Conservation (phyloP, 2,888 invertebrate species). For the Orthonychiurus folsomi region DNA sequence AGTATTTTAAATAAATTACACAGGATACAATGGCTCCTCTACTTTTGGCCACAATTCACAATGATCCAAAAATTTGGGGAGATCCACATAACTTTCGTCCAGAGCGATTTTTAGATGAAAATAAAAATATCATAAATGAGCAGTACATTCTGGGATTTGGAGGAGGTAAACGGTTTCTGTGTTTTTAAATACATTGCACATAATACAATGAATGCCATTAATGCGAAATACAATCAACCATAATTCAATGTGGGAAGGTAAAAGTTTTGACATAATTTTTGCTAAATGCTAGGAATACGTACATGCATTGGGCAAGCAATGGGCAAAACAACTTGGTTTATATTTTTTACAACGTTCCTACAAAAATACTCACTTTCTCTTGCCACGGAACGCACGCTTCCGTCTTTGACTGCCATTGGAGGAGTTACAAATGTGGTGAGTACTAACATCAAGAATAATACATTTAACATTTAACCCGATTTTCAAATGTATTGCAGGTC, state of each 20-base stretch:
- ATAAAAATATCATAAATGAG: conserved; percentile 6
- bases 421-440: neutral
- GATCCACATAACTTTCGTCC: conserved; percentile 10
- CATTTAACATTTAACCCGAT: too few species aligned
- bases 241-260: neutral
- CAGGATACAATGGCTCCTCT: conserved; percentile 3
- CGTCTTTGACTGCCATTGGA: neutral
- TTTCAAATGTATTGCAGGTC: too few species aligned
- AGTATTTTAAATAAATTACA: neutral
- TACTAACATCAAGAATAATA: too few species aligned
- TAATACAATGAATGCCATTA: too few species aligned
- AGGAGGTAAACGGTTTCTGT: too few species aligned
- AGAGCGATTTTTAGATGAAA: conserved; percentile 7
- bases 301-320: neutral
- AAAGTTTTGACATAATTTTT: conserved; percentile 5
- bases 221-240: neutral
- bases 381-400: neutral
- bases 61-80: conserved; percentile 5
- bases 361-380: neutral
- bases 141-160: conserved; percentile 8
- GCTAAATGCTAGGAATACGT: neutral
- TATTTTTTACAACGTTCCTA: neutral
- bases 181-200: too few species aligned
- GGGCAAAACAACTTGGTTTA: conserved; percentile 7
- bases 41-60: neutral